Conservation (phyloP, 2,888 invertebrate genomes). For the Chaitophorus viminalis region DNA sequence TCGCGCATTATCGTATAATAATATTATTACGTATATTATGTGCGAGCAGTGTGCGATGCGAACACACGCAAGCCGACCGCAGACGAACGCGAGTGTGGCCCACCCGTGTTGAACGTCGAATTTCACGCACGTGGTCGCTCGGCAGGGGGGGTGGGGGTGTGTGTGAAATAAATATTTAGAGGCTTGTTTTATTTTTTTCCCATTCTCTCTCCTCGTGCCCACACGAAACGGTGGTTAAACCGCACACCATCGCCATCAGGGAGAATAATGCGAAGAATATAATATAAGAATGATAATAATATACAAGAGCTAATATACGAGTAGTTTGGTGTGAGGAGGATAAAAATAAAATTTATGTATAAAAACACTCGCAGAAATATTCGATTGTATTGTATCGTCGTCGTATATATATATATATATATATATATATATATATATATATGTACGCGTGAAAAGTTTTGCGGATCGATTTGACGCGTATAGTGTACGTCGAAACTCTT, state of each 20-base stretch:
- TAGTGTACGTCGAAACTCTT: conserved; percentile 1
- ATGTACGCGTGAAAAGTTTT: conserved; percentile 1
- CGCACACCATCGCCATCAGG: too few relatives aligned
- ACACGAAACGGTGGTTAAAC: too few relatives aligned
- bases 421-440: too few relatives aligned
- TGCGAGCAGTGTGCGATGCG: too few relatives aligned
- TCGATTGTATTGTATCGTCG: background rate
- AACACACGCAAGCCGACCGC: background rate
- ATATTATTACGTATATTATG: too few relatives aligned
- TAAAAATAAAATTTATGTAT: background rate
- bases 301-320: too few relatives aligned
- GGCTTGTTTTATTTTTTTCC: too few relatives aligned
- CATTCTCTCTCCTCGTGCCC: background rate
- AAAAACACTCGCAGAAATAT: background rate
- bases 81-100: background rate
- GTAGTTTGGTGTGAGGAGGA: background rate
- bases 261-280: too few relatives aligned
- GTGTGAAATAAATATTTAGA: too few relatives aligned
- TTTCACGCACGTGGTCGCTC: background rate
- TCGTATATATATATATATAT: too few relatives aligned
- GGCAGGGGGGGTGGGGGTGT: too few relatives aligned
- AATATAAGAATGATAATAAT: too few relatives aligned
- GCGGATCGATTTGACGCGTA: background rate
- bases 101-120: background rate
- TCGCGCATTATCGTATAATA: background rate